Base-by-base conservation (phyloP, 2,797 vertebrate species). In the Lycodopsis pacificus region DNA sequence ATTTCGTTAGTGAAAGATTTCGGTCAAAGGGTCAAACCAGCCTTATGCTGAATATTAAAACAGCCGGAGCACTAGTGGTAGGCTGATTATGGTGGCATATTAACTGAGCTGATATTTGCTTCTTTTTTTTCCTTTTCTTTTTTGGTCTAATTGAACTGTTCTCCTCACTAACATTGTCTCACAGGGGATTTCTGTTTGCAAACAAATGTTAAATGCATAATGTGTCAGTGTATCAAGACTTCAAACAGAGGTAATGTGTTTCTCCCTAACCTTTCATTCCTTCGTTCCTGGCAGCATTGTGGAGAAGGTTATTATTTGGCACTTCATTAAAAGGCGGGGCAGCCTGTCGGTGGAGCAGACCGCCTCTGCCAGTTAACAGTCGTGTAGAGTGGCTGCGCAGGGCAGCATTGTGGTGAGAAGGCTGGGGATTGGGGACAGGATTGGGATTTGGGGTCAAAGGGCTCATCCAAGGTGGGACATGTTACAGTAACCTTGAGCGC, bases 261-360 rank as follows among this genome's bases (percentile, higher is more conserved):
- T 92, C 89, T 89, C 88, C 94, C 88, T 89, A 92, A 87, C 85
- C 88, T 87, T 90, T 85, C 86, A 62, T 91, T 89, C 78, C 90
- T 88, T 91, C 83, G 77, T 91, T 94, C 91, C 92, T 94, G 94
- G 94, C 93, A 95, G 94, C 94, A 92, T 95, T 89, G 90, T 93
- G 92, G 93, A 94, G 91, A 92, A 92, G 88, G 93, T 95, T 90
- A 86, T 92, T 94, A 94, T 96, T 96, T 96, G 95, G 95, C 95
- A 96, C 95, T 96, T 96, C 90, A 94, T 95, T 95, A 95, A 94
- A 94, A 95, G 93, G 92, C 94, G 84, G 92, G 92, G 91, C 86
- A 83, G 90, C 88, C 93, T 80, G 92, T 94, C 76, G 65, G 88
- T 88, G 86, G 90, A 90, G 90, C 93, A 90, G 92, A 91, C 89